Conservation (phyloP, 1,140 invertebrate species). For the Teleopsis dalmanni region DNA sequence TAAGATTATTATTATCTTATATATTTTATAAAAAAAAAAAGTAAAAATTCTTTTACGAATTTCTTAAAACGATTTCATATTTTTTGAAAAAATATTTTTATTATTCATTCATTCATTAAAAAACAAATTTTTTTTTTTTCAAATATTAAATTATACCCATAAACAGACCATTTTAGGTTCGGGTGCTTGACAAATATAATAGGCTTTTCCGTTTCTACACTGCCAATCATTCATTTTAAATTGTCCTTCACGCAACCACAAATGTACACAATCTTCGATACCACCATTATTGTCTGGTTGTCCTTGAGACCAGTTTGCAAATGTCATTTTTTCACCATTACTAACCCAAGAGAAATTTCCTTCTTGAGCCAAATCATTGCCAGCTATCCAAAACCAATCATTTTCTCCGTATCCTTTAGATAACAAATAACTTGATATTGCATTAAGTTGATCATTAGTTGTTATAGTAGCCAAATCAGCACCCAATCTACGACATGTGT, state of each 20-base stretch:
- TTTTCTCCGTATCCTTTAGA: not conserved
- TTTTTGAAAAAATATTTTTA: too few relatives aligned
- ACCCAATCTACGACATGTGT: slow-evolving; percentile 2
- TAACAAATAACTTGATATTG: not conserved
- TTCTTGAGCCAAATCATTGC: slow-evolving; percentile 15
- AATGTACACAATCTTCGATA: slow-evolving; percentile 34
- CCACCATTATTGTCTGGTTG: slow-evolving; percentile 34
- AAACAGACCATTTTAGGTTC: too few relatives aligned
- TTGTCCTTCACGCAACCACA: slow-evolving; percentile 5
- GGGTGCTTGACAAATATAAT: too few relatives aligned
- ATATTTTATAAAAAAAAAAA: too few relatives aligned
- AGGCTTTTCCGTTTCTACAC: too few relatives aligned
- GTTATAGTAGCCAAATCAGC: slow-evolving; percentile 2
- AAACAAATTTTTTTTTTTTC: too few relatives aligned
- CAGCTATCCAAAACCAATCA: slow-evolving; percentile 18
- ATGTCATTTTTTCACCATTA: slow-evolving; percentile 27
- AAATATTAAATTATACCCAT: too few relatives aligned
- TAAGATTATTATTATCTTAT: too few relatives aligned
- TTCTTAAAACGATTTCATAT: too few relatives aligned
- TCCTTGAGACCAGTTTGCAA: slow-evolving; percentile 25
- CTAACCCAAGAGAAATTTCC: slow-evolving; percentile 15
- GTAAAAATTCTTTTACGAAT: too few relatives aligned
- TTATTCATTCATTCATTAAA: too few relatives aligned
- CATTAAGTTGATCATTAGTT: not conserved
- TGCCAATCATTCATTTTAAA: slow-evolving; percentile 19